Evolutionary conservation across 2,113 vertebrate species (phyloP).

Genomic region (Naja naja): DNA sequence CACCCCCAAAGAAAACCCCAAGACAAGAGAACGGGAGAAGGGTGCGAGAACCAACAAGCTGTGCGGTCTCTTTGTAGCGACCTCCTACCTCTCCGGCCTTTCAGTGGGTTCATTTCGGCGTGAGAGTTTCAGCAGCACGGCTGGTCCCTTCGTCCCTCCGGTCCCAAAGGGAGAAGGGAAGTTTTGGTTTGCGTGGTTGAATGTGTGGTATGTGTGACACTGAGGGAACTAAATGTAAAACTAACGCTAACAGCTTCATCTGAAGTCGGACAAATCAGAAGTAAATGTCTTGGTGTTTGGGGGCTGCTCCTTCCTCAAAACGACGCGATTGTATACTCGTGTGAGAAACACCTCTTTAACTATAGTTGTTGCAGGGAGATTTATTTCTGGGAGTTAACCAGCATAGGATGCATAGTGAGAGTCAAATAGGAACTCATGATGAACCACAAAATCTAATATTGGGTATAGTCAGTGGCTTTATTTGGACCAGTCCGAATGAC

Average conservation of each 20-base stretch:
- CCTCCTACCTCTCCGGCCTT: background rate
- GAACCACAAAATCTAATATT: background rate
- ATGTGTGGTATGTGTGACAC: background rate
- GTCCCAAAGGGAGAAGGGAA: background rate
- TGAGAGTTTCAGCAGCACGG: background rate
- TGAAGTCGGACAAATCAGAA: background rate
- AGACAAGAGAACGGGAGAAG: background rate
- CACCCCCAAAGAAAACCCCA: no score
- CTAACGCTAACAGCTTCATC: background rate
- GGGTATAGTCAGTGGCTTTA: background rate
- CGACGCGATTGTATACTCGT: background rate
- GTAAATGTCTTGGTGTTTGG: background rate
- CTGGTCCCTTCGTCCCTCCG: background rate
- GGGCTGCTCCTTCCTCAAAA: background rate
- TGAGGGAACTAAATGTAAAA: background rate
- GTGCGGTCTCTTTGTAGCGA: background rate
- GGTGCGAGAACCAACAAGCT: background rate
- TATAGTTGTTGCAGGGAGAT: background rate
- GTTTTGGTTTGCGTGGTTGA: background rate
- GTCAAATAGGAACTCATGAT: background rate
- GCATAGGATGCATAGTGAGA: background rate
- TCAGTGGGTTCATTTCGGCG: background rate
- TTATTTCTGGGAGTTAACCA: background rate
- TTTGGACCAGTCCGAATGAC: background rate
- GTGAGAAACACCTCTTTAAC: background rate